Evolutionary conservation across 2,113 vertebrate species (phyloP), one percentile per base, ranked within the genome.

Genomic region (Lophius piscatorius): DNA sequence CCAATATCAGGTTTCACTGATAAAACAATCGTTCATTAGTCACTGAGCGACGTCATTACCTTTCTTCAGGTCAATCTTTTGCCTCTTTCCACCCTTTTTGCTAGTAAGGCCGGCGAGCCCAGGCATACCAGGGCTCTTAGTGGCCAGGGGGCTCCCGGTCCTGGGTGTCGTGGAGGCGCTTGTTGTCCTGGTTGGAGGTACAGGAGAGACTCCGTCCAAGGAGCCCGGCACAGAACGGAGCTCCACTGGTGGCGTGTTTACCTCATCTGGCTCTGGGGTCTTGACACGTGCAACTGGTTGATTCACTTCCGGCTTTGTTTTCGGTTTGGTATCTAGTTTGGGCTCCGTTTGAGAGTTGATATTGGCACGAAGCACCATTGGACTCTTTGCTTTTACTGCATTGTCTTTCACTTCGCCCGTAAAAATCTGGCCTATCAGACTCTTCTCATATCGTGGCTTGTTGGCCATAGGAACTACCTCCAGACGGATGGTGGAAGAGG

Each of bases 11-110:
- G n/a, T n/a, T n/a, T n/a, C n/a, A n/a, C n/a, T n/a, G n/a, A n/a
- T n/a, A n/a, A n/a, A n/a, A n/a, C n/a, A n/a, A n/a, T n/a, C n/a
- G n/a, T n/a, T n/a, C n/a, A n/a, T n/a, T n/a, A n/a, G n/a, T n/a
- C n/a, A n/a, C n/a, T n/a, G n/a, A n/a, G n/a, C n/a, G n/a, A n/a
- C n/a, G n/a, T n/a, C n/a, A n/a, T 82, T 91, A 98, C 96, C 96
- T 94, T 99, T 99, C 81, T 91, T 96, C 47, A 99, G 87, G 83
- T 97, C 94, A 58, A 98, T 94, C 70, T 92, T 95, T 57, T 94
- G 86, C 88, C 86, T 95, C 88, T 93, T 96, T 54, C 89, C 89
- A 28, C 87, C 90, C 82, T 89, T 97, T 85, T 90, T 95, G 87
- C 51, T 92, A 33, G 90, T 84, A 29, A 93, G 90, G 33, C 86